Base-by-base conservation (phyloP, 1,140 invertebrate genomes). In the Drosophila neocordata region DNA sequence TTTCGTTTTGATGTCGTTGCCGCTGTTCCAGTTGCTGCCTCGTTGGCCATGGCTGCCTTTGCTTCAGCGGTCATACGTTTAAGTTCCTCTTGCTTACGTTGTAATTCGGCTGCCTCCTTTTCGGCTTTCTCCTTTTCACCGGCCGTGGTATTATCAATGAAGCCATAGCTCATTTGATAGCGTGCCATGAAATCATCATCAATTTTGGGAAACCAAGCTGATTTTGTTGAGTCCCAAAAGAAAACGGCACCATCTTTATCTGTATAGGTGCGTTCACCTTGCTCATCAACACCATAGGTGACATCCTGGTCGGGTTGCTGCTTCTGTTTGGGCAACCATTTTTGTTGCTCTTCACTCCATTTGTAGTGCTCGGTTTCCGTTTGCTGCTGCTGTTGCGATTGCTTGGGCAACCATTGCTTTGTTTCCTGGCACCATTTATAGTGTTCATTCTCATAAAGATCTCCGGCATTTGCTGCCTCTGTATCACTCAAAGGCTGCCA, bases 121-220 rank as follows among this genome's bases (percentile, higher is more conserved):
- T 82, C 73, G 11, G 64, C 75, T 53, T 79, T 77, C 56, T 90
- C 90, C 18, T 73, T 67, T 58, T 89, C 90, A 0, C 76, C 72
- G 5, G 74, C 84, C 15, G 73, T 83, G 51, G 92, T 92, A 79
- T 95, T 94, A 79, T 95, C 93, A 69, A 94, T 93, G 92, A 97
- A 97, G 5, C 98, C 98, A 93, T 99, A 99, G 91, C 94, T 97
- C 94, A 99, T 96, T 93, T 99, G 98, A 93, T 99, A 99, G 58
- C 94, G 93, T 1, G 98, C 98, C 92, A 99, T 95, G 89, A 99
- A 99, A 77, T 99, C 97, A 87, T 99, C 97, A 93, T 99, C 97
- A 65, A 99, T 95, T 94, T 98, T 98, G 18, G 98, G 98, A 93
- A 99, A 97, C 97, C 98, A 99, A 5, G 97, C 98, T 80, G 95